Evolutionary conservation across 2,113 vertebrate species (phyloP), one percentile per base, ranked within the genome.

Genomic region (Lepisosteus osseus): DNA sequence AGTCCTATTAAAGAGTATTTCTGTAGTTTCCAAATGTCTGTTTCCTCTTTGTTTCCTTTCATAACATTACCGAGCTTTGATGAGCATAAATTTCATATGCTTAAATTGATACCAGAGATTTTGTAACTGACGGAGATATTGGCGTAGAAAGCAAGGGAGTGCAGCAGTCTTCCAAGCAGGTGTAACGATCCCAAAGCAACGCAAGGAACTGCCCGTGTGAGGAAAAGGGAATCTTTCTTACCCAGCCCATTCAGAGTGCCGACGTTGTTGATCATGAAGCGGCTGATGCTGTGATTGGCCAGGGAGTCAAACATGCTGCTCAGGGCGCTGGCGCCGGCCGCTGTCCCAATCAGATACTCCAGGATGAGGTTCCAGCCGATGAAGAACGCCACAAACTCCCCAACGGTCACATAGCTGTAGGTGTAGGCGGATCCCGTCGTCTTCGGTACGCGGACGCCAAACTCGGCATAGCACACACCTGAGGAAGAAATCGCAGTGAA

Each of bases 291-390:
- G 87, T 98, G 96, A 84, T 99, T 98, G 81, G 97, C 96, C 87
- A 99, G 86, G 0, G 97, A 99, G 83, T 99, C 96, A 0, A 98
- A 98, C 96, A 98, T 97, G 89, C 94, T 98, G 93, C 97, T 98
- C 71, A 99, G 94, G 6, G 97, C 97, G 0, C 96, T 97, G 65
- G 97, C 97, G 0, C 97, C 97, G 0, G 97, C 97, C 0, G 97
- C 97, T 0, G 97, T 99, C 74, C 97, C 97, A 0, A 99, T 99
- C 90, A 99, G 91, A 77, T 99, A 99, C 87, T 99, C 97, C 87
- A 99, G 88, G 75, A 99, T 96, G 82, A 99, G 85, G 79, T 99
- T 99, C 97, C 97, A 99, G 74, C 97, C 97, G 0, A 98, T 99
- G 87, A 98, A 97, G 73, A 99, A 99, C 0, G 97, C 97, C 85